Evolutionary conservation across 92 coral and sea anemone genomes (phyloP), one percentile per base, ranked within the genome.

Genomic region (Paragorgia papillata): DNA sequence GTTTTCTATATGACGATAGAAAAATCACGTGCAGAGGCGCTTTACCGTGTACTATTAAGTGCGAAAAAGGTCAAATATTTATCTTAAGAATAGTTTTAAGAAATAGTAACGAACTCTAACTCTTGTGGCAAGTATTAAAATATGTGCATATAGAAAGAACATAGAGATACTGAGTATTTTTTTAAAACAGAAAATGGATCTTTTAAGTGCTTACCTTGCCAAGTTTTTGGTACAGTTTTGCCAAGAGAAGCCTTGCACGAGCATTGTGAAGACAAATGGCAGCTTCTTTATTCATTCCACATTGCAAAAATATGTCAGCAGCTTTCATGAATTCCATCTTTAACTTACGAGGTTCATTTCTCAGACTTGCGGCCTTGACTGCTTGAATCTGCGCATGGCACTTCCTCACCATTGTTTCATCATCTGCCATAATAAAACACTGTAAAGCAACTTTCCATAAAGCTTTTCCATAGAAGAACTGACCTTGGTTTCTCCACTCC

Each of bases 301-400:
- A 92, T 63, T 84, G 80, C 17, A 92, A 51, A 60, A 92, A 92
- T 80, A 87, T 88, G 44, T 80, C 71, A 0, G 97, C 97, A 37
- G 97, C 97, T 54, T 58, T 82, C 64, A 86, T 41, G 79, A 89
- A 92, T 80, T 84, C 85, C 9, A 75, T 70, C 69, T 86, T 85
- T 88, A 87, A 81, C 73, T 61, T 51, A 12, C 82, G 87, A 20
- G 96, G 97, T 57, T 89, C 88, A 15, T 65, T 70, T 59, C 84
- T 89, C 40, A 82, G 73, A 57, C 82, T 87, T 30, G 74, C 79
- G 2, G 97, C 97, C 20, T 89, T 84, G 22, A 86, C 90, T 3
- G 96, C 97, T 58, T 85, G 90, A 30, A 84, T 74, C 66, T 92
- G 97, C 20, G 97, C 97, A 43, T 89, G 74, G 73, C 92, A 82